These are phyloP conservation scores for Cyrtorhinus lividipennis DNA, from an alignment of 1,140 invertebrate genomes.

Conservation along the genomic window DNA sequence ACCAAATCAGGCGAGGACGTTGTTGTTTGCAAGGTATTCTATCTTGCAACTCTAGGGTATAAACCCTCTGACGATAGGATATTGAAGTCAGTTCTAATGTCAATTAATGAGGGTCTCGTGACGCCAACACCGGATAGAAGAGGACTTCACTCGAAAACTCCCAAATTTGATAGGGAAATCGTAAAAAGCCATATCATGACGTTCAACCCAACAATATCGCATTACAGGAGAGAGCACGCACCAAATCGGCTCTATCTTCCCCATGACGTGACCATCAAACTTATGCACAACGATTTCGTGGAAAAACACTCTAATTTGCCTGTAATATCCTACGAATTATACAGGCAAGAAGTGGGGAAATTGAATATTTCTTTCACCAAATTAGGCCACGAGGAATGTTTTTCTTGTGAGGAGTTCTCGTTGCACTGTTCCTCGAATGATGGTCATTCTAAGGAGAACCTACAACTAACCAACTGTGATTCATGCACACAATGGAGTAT, in stretches of 20 bases:
- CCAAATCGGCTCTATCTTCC: conserved; percentile 22
- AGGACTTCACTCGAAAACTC: neutral
- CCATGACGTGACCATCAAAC: conserved; percentile 18
- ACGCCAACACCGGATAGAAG: conserved; percentile 4
- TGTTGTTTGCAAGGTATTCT: conserved; percentile 17
- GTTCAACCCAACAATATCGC: conserved; percentile 22
- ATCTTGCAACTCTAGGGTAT: conserved; percentile 16
- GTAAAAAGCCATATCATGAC: conserved; percentile 19
- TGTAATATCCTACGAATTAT: conserved; percentile 21
- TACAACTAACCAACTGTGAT: neutral
- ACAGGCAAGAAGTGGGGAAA: conserved; percentile 14
- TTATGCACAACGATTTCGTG: conserved; percentile 23
- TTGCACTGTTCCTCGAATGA: neutral
- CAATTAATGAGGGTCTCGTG: neutral
- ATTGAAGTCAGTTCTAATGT: conserved; percentile 3
- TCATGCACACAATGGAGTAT: conserved; percentile 11
- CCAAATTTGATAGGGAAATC: conserved; percentile 9
- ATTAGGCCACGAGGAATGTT: conserved; percentile 21
- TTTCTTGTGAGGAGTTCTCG: conserved; percentile 12
- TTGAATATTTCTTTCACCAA: conserved; percentile 21
- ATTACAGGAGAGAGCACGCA: conserved; percentile 24
- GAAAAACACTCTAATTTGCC: conserved; percentile 13
- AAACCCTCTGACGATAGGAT: conserved; percentile 11
- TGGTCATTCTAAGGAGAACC: neutral
- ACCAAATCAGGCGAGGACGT: neutral